phyloP scores from a whole-genome alignment of 2,113 vertebrate species.

The Pollachius pollachius region DNA sequence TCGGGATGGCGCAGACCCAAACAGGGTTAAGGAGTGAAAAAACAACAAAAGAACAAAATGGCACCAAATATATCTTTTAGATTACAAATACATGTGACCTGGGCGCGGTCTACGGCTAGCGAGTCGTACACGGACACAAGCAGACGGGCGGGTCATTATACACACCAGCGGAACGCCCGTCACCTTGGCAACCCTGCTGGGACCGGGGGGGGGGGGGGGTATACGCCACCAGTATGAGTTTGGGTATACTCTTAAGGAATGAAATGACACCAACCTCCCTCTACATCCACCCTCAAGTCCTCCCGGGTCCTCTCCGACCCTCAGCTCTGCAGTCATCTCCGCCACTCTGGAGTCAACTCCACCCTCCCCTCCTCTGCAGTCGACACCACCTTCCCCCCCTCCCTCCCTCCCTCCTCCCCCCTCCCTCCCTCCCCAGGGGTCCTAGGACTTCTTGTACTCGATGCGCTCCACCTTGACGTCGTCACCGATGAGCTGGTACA shows the following conservation, averaged over 20 bases:
- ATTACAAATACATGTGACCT: constrained; percentile 44
- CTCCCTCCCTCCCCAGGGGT: background rate
- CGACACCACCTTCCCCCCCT: background rate
- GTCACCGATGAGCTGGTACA: constrained; percentile 96
- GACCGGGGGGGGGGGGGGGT: constrained; percentile 19
- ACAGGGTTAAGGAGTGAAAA: constrained; percentile 19
- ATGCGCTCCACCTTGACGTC: constrained; percentile 99
- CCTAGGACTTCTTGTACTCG: constrained; percentile 97
- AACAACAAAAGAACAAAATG: constrained; percentile 40
- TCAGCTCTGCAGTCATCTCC: no score
- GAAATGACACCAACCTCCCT: constrained; percentile 49
- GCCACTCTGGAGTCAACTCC: no score
- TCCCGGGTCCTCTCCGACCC: no score
- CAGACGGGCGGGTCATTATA: constrained; percentile 59
- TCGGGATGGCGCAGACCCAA: constrained; percentile 21
- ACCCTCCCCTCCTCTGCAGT: no score
- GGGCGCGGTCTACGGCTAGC: constrained; percentile 53
- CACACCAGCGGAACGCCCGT: constrained; percentile 47
- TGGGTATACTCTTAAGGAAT: constrained; percentile 57
- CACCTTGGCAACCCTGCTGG: constrained; percentile 21
- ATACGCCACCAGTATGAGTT: constrained; percentile 42
- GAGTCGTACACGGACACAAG: constrained; percentile 43
- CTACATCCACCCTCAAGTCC: background rate
- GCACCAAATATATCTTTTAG: constrained; percentile 52
- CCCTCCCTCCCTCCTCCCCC: background rate